phyloP scores from a whole-genome alignment of 2,888 invertebrate species.

The Coecobrya sp. region DNA sequence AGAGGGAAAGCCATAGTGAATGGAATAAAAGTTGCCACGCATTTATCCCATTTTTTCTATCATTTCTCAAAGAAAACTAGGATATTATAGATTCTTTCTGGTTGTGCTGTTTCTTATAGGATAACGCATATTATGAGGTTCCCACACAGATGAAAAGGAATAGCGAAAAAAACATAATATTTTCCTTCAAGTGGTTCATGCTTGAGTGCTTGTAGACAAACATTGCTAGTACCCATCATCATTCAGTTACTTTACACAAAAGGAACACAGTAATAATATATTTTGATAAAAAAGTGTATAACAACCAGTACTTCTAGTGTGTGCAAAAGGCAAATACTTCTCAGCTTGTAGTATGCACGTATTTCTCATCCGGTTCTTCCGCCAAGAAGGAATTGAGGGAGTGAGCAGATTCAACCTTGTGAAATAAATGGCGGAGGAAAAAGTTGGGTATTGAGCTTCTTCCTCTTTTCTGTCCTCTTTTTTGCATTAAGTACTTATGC shows the following conservation, averaged over 20 bases:
- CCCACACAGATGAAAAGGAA: conserved; percentile 57
- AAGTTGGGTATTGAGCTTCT: neutral
- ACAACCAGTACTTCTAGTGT: neutral
- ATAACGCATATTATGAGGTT: conserved; percentile 26
- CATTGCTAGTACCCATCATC: conserved; percentile 46
- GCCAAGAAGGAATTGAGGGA: neutral
- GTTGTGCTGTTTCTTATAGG: neutral
- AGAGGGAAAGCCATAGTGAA: neutral
- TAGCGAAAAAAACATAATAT: conserved; percentile 34
- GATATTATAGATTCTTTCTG: neutral
- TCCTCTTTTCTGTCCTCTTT: neutral
- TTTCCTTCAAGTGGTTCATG: conserved; percentile 51
- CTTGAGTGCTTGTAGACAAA: conserved; percentile 65
- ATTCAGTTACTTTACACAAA: conserved; percentile 43
- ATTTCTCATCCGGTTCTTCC: conserved; percentile 29
- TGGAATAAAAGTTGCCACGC: neutral
- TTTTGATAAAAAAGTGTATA: neutral
- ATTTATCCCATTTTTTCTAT: conserved; percentile 28
- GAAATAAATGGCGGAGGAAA: conserved; percentile 49
- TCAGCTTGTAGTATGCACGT: neutral
- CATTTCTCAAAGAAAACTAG: conserved; percentile 19
- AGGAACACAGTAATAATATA: neutral
- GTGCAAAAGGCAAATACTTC: neutral
- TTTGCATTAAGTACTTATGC: neutral
- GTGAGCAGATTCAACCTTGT: conserved; percentile 49